Evolutionary conservation across 2,888 invertebrate genomes (phyloP).

Genomic region (Microdon myrmicae): DNA sequence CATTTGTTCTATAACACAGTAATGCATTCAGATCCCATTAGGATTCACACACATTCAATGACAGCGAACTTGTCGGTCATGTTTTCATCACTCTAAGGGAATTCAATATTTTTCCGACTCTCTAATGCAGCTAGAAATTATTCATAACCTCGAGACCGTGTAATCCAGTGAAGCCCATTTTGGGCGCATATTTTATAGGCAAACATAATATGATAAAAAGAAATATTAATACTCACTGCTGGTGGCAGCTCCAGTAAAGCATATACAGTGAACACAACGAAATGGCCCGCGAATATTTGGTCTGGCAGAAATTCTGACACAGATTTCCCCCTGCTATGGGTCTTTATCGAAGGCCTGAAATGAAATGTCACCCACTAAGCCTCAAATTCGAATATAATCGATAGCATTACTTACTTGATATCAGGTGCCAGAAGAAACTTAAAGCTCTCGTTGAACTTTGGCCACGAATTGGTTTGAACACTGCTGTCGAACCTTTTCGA

Average conservation of each 20-base stretch:
- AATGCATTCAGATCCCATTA: too few relatives aligned
- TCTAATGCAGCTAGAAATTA: too few relatives aligned
- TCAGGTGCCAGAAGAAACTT: conserved; percentile 73
- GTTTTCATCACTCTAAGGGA: too few relatives aligned
- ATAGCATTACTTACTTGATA: conserved; percentile 59
- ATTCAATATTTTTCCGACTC: too few relatives aligned
- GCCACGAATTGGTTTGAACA: conserved; percentile 80
- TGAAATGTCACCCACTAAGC: conserved; percentile 5
- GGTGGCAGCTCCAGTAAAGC: conserved; percentile 65
- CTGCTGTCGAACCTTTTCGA: conserved; percentile 80
- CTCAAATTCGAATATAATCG: neutral
- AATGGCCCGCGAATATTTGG: conserved; percentile 65
- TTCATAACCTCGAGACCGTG: too few relatives aligned
- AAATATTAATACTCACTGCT: conserved; percentile 57
- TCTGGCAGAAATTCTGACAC: conserved; percentile 58
- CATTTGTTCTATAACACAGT: too few relatives aligned
- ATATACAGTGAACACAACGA: conserved; percentile 66
- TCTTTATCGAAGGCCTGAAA: conserved; percentile 57
- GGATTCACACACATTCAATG: too few relatives aligned
- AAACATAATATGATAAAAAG: neutral
- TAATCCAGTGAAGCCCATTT: too few relatives aligned
- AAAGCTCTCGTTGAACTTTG: conserved; percentile 83
- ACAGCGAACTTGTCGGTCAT: too few relatives aligned
- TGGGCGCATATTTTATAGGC: too few relatives aligned
- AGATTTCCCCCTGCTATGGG: conserved; percentile 49